phyloP scores from a whole-genome alignment of 2,888 invertebrate genomes.

The Drosophila austrosaltans region DNA sequence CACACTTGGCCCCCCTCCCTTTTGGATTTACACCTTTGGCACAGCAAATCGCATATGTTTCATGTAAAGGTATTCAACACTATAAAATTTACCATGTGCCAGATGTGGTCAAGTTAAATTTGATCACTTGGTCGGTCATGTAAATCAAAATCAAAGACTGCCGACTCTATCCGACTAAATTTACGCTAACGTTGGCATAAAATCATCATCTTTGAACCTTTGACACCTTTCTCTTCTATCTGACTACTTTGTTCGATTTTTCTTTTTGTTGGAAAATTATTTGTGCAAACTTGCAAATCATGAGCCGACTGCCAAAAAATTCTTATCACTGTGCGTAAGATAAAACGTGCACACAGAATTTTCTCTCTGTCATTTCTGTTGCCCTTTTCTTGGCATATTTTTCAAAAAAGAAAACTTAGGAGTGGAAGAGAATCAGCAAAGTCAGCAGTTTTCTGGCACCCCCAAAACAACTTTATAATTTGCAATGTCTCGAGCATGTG shows the following conservation, averaged over 20 bases:
- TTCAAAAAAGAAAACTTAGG: conserved; percentile 62
- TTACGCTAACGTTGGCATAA: conserved; percentile 68
- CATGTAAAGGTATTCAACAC: neutral
- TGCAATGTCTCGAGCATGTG: conserved; percentile 60
- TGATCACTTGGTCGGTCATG: conserved; percentile 18
- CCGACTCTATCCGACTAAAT: conserved; percentile 21
- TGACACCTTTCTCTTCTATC: neutral
- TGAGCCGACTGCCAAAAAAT: conserved; percentile 73
- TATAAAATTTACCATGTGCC: conserved; percentile 12
- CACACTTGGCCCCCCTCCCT: neutral
- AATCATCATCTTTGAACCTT: conserved; percentile 28
- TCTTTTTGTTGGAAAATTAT: conserved; percentile 45
- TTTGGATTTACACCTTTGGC: too few species aligned
- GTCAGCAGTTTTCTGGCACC: conserved; percentile 61
- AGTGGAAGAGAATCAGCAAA: conserved; percentile 12
- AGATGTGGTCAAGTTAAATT: conserved; percentile 18
- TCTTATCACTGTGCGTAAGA: conserved; percentile 74
- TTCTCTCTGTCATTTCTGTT: conserved; percentile 22
- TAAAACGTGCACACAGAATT: conserved; percentile 66
- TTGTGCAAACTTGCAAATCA: conserved; percentile 78
- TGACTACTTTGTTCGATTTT: too few species aligned
- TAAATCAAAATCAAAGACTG: conserved; percentile 33
- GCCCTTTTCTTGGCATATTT: conserved; percentile 41
- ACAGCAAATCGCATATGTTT: neutral
- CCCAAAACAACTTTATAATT: conserved; percentile 74